Base-by-base conservation (phyloP, 2,113 vertebrate genomes). In the Laticauda laticaudata region DNA sequence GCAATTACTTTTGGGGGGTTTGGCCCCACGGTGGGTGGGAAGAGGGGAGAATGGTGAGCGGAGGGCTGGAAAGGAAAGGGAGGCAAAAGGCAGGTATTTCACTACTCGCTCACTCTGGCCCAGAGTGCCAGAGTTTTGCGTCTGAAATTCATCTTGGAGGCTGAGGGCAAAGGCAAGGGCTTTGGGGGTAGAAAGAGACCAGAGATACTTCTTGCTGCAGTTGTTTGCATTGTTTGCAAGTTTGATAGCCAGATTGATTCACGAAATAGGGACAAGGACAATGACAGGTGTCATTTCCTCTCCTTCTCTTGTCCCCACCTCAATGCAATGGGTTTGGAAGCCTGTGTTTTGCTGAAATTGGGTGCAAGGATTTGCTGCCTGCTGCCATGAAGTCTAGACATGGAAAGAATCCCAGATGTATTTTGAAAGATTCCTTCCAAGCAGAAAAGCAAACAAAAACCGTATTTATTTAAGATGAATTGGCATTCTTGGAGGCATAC, bases 31-130 rank as follows among this genome's bases (percentile, higher is more conserved):
- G 29, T 57, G 56, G 12, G 26, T 3, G 39, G 55, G 85, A 12
- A 48, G 20, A 15, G 54, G 54, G 14, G 54, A 18, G 54, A 55
- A 34, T 1, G 89, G 53, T n/a, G 11, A 88, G 20, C 2, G 11
- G 10, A 51, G 7, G 23, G 34, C 23, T 5, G 48, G 57, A 21
- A 48, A 54, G 9, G 14, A 54, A 15, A 54, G 14, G 48, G 12
- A 93, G 88, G 93, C 87, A 56, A 61, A 21, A 87, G 69, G 95
- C 89, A 57, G 75, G 53, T 5, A 93, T 91, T 90, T 88, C 92
- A n/a, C 86, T 39, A 91, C 51, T 54, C 5, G 21, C 56, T 55
- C 54, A 18, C 54, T 55, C 54, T 54, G 10, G 51, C 10, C 51
- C 51, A 53, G 51, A 53, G 51, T 53, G 51, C 2, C 51, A 53